Conservation (phyloP, 2,888 invertebrate genomes). For the Pseudococcus viburni region DNA sequence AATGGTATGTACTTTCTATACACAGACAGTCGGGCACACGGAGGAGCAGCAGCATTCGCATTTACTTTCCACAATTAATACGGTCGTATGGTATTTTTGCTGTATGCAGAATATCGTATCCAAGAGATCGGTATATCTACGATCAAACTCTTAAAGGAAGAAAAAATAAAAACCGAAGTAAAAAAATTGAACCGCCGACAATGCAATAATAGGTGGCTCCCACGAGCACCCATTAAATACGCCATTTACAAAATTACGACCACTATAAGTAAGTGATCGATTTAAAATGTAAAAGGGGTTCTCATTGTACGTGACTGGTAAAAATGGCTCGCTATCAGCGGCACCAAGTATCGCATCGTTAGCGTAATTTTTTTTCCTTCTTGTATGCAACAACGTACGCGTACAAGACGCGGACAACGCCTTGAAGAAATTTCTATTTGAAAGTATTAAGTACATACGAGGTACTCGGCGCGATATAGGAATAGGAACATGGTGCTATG, state of each 20-base stretch:
- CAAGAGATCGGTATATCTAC: neutral
- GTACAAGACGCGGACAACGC: neutral
- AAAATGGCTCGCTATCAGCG: neutral
- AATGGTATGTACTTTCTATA: conserved; percentile 38
- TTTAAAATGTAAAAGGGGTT: conserved; percentile 42
- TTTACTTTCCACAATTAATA: conserved; percentile 51
- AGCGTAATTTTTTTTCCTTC: conserved; percentile 38
- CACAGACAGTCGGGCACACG: neutral
- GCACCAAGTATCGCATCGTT: neutral
- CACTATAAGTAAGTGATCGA: conserved; percentile 14
- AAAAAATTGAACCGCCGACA: neutral
- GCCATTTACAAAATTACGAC: conserved; percentile 4
- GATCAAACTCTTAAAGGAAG: neutral
- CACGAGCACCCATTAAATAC: conserved; percentile 15
- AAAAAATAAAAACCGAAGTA: neutral
- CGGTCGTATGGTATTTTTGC: neutral
- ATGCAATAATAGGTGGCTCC: conserved; percentile 19
- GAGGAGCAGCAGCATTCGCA: neutral
- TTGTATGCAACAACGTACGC: neutral
- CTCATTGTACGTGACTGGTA: conserved; percentile 29
- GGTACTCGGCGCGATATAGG: neutral
- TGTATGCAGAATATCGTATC: neutral
- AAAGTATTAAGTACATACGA: conserved; percentile 28
- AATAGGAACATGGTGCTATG: neutral
- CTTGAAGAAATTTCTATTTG: conserved; percentile 48